Evolutionary conservation across 2,888 invertebrate species (phyloP).

Genomic region (Dryobota labecula): DNA sequence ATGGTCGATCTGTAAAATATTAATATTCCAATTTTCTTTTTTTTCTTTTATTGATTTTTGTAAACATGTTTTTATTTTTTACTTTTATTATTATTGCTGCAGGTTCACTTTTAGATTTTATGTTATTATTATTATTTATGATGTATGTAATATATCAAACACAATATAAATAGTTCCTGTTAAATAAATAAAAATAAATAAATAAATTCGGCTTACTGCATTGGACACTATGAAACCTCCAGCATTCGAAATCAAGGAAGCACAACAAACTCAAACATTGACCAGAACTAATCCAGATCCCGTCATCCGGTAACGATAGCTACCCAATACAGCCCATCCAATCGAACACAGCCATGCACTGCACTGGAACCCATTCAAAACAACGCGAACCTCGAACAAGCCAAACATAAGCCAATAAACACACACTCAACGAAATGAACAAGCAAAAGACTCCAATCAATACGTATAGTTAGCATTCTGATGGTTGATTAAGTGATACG

Average conservation of each 20-base stretch:
- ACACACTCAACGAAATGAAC: constrained; percentile 69
- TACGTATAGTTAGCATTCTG: constrained; percentile 72
- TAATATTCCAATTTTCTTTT: too few species aligned
- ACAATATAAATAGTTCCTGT: too few species aligned
- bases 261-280: constrained; percentile 12
- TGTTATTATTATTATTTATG: too few species aligned
- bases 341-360: constrained; percentile 40
- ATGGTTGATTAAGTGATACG: constrained; percentile 79
- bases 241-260: not conserved
- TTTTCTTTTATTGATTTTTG: too few species aligned
- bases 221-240: not conserved
- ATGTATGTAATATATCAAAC: too few species aligned
- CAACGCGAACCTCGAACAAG: constrained; percentile 47
- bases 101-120: too few species aligned
- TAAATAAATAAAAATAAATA: too few species aligned
- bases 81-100: too few species aligned
- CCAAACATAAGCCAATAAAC: constrained; percentile 60
- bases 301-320: constrained; percentile 29
- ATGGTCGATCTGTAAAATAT: too few species aligned
- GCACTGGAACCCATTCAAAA: constrained; percentile 50
- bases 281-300: constrained; percentile 25
- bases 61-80: too few species aligned
- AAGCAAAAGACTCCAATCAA: constrained; percentile 70
- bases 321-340: constrained; percentile 25
- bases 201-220: too few species aligned